Conservation (phyloP, 2,888 invertebrate genomes). For the Helleia helle region DNA sequence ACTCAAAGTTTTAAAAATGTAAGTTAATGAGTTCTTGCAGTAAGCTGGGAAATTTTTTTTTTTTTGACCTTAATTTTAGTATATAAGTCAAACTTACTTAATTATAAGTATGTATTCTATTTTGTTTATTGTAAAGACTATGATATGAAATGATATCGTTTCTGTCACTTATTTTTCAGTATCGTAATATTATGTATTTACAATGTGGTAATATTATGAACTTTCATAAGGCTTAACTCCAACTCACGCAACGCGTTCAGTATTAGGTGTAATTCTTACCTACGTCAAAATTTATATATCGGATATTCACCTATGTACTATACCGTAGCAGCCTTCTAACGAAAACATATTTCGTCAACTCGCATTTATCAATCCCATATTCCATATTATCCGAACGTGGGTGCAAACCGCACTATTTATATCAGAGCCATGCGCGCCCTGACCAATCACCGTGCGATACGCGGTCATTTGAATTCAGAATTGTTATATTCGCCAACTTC, state of each 20-base stretch:
- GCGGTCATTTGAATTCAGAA: constrained; percentile 66
- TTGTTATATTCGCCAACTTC: constrained; percentile 41
- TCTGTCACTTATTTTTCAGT: too few species aligned
- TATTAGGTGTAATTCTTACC: not conserved
- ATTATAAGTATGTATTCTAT: too few species aligned
- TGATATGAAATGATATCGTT: too few species aligned
- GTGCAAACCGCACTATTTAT: constrained; percentile 65
- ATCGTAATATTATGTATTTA: too few species aligned
- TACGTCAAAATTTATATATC: not conserved
- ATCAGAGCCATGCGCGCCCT: constrained; percentile 60
- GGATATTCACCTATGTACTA: not conserved
- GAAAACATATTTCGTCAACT: constrained; percentile 15
- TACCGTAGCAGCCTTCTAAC: constrained; percentile 6
- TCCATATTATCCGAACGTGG: constrained; percentile 47
- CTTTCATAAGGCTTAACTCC: too few species aligned
- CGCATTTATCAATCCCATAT: constrained; percentile 38
- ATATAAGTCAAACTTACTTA: too few species aligned
- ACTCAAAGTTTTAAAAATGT: too few species aligned
- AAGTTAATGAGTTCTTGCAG: too few species aligned
- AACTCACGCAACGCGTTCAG: not conserved
- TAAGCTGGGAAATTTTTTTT: too few species aligned
- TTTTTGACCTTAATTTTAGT: too few species aligned
- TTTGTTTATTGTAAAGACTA: too few species aligned
- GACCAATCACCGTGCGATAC: constrained; percentile 66
- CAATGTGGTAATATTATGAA: too few species aligned